Evolutionary conservation across 2,888 invertebrate genomes (phyloP).

Genomic region (Folsomia candida): DNA sequence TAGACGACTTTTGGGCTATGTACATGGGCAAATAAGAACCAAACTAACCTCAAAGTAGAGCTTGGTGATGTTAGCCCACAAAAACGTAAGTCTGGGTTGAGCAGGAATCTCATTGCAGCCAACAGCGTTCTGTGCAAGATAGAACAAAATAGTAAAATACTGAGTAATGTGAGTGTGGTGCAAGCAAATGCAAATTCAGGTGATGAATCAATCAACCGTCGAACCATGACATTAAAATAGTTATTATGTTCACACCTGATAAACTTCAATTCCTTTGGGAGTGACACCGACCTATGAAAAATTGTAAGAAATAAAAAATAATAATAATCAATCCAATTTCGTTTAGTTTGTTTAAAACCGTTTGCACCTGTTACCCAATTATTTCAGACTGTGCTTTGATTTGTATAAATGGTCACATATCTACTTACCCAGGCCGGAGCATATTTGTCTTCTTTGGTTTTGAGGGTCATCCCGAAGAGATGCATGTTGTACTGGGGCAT

Average conservation of each 20-base stretch:
- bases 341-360: too few relatives aligned
- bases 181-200: constrained; percentile 2
- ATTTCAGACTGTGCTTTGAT: too few relatives aligned
- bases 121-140: constrained; percentile 38
- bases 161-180: neutral
- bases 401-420: too few relatives aligned
- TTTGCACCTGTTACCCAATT: too few relatives aligned
- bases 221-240: neutral
- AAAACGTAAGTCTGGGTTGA: constrained; percentile 69
- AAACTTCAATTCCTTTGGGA: constrained; percentile 85
- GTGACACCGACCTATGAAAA: constrained; percentile 82
- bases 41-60: constrained; percentile 78
- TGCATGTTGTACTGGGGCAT: constrained; percentile 51
- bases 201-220: neutral
- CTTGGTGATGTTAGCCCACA: constrained; percentile 94
- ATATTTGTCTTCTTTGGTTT: constrained; percentile 62
- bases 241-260: constrained; percentile 58
- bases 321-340: neutral
- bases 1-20: neutral
- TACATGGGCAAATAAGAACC: neutral
- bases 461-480: constrained; percentile 47
- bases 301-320: neutral
- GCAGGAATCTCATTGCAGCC: constrained; percentile 49
- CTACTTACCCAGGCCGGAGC: constrained; percentile 63
- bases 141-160: constrained; percentile 7